Percentiles rank a stretch among this genome's conserved stretches.
These are phyloP conservation scores for Ceyx melanurus DNA, from an alignment of 2,113 vertebrate genomes.

Conservation along the genomic window DNA sequence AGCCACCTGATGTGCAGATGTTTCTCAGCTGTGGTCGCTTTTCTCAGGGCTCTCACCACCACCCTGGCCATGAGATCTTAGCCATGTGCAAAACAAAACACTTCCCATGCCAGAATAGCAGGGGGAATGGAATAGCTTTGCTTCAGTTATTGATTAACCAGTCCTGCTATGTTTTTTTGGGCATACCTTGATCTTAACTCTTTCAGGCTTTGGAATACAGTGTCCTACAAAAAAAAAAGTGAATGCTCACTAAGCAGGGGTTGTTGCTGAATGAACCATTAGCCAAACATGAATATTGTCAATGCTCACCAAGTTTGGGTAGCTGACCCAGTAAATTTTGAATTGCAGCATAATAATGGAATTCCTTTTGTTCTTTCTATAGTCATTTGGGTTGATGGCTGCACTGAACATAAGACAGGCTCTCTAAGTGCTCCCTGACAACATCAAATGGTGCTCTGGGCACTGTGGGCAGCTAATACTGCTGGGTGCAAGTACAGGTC, in stretches of 20 bases:
- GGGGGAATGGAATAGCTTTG: neutral
- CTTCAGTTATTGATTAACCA: slow-evolving; percentile 45
- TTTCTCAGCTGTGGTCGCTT: neutral
- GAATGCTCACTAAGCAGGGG: neutral
- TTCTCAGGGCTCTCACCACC: neutral
- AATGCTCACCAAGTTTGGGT: neutral
- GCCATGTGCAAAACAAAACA: neutral
- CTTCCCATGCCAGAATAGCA: neutral
- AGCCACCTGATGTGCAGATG: slow-evolving; percentile 31
- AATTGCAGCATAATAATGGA: neutral
- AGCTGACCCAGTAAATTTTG: neutral
- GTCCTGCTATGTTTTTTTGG: neutral
- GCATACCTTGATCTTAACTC: neutral
- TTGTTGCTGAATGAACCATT: neutral
- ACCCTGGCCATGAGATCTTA: neutral
- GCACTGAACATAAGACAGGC: neutral
- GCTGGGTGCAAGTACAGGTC: neutral
- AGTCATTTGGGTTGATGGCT: neutral
- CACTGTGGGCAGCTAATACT: neutral
- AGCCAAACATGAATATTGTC: neutral
- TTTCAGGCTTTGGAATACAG: neutral
- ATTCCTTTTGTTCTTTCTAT: neutral
- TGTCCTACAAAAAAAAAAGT: neutral
- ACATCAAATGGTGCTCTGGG: neutral
- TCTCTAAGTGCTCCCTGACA: neutral